Base-by-base conservation (phyloP, 2,888 invertebrate genomes). In the Ptilodon capucinus region DNA sequence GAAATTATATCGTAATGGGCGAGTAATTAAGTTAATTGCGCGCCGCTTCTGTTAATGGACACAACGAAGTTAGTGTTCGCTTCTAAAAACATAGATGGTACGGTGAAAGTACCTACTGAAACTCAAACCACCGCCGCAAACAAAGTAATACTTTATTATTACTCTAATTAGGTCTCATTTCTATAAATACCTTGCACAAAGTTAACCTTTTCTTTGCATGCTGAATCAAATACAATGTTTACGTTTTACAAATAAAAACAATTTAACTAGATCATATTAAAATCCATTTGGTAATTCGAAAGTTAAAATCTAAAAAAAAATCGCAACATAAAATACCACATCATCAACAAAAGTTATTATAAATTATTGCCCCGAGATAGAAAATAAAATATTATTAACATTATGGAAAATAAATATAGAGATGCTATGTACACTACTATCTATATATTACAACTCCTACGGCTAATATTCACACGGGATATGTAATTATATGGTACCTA, bases 351-450 rank as follows among this genome's bases (percentile, higher is more conserved):
- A 75, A 57, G 39, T 68, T 74, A 71, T 73, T 71, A 75, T 71
- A 76, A 74, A 76, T 80, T 87, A 89, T 89, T 90, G 88, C 88
- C 87, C 88, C 86, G 63, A n/a, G n/a, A n/a, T n/a, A n/a, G n/a
- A 73, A 63, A 54, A 48, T 36, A 48, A 64, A 57, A 60, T 51
- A 53, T 54, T 57, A 42, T 59, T 59, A 64, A 59, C 56, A 69
- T 53, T 50, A 51, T n/a, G 47, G 57, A 67, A 67, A 75, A 76
- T 71, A 79, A 75, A 76, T 76, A 78, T 63, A 55, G 44, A 58
- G 51, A 50, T 61, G 57, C 69, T 88, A 87, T 88, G 53, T 89
- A 90, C 90, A 89, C 80, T 86, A 85, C 70, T 50, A 62, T 50
- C 86, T 87, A 89, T 89, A 91, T 90, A 83, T 82, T 91, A 91